phyloP scores from a whole-genome alignment of 2,797 vertebrate species.

The Myotis planiceps region DNA sequence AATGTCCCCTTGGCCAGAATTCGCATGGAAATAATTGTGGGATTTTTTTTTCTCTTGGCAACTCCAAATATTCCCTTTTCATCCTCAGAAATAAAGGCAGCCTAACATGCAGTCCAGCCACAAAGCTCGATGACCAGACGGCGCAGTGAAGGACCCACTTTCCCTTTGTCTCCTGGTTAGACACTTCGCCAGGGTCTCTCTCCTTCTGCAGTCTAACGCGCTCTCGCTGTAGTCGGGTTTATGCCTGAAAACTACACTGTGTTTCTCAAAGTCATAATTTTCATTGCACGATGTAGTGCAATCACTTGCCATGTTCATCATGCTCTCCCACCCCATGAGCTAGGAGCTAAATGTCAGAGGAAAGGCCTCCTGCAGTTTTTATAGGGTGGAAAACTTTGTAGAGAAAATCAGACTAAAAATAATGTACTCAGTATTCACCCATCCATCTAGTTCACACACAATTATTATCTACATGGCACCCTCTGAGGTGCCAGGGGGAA shows the following conservation, averaged over 20 bases:
- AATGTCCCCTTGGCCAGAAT: conserved; percentile 64
- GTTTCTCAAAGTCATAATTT: neutral
- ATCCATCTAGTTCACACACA: neutral
- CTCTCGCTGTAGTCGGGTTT: neutral
- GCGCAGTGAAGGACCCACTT: neutral
- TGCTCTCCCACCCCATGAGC: neutral
- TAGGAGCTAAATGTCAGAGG: neutral
- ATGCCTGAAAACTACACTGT: neutral
- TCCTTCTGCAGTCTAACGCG: neutral
- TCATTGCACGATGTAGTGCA: neutral
- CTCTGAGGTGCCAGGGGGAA: neutral
- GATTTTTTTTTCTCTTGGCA: conserved; percentile 67
- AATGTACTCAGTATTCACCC: neutral
- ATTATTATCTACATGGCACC: neutral
- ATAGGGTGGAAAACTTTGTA: neutral
- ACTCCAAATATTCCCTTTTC: conserved; percentile 47
- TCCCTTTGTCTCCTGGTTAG: neutral
- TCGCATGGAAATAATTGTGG: conserved; percentile 74
- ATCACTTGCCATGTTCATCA: neutral
- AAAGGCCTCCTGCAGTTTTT: neutral
- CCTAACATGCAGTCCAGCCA: neutral
- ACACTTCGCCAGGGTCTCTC: neutral
- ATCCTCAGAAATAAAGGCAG: conserved; percentile 35
- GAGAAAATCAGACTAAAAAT: conserved; percentile 21
- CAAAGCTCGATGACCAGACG: neutral